Percentiles rank a stretch among this genome's conserved stretches.
Conservation (phyloP, 37 sponge, comb jelly and placozoan genomes). For the Ianthella basta region DNA sequence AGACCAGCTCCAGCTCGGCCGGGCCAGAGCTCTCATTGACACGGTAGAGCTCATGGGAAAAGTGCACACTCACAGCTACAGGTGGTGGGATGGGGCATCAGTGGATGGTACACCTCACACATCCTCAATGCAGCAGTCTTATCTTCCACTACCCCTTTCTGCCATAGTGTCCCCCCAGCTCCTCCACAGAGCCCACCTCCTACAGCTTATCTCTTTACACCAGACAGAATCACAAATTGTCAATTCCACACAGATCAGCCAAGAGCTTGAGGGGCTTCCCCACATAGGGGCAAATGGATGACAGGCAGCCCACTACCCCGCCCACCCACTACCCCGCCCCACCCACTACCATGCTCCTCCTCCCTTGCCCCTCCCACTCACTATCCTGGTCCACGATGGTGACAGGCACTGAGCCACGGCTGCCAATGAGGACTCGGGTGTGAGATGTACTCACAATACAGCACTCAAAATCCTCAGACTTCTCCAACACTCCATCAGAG, state of each 20-base stretch:
- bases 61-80: slow-evolving; percentile 10
- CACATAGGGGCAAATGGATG: too few relatives aligned
- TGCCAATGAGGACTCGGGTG: background rate
- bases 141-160: too few relatives aligned
- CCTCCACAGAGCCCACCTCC: too few relatives aligned
- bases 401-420: background rate
- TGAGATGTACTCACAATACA: background rate
- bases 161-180: too few relatives aligned
- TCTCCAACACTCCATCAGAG: background rate
- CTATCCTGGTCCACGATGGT: background rate
- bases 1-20: background rate
- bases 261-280: too few relatives aligned
- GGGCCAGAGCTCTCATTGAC: background rate
- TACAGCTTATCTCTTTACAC: too few relatives aligned
- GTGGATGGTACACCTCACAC: background rate
- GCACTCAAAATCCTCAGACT: background rate
- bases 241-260: too few relatives aligned
- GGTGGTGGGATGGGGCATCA: background rate
- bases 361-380: background rate
- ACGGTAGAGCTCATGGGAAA: background rate
- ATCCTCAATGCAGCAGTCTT: too few relatives aligned
- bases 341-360: too few relatives aligned
- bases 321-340: too few relatives aligned
- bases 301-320: too few relatives aligned
- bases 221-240: too few relatives aligned